Conservation (phyloP, 2,797 vertebrate genomes). For the Fratercula arctica region DNA sequence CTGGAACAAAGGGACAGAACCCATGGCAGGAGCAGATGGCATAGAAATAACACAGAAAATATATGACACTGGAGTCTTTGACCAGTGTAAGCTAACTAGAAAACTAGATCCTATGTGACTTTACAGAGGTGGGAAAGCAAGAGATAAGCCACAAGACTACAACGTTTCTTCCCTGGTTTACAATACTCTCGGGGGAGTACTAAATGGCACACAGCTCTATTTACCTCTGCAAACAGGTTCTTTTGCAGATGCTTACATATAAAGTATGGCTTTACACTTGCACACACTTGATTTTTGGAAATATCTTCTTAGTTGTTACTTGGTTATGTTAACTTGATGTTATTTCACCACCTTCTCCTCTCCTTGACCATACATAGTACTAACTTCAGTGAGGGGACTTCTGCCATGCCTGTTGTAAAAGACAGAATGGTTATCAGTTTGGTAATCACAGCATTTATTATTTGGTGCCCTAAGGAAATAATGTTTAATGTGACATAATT, state of each 20-base stretch:
- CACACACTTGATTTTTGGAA: not conserved
- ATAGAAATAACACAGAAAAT: not conserved
- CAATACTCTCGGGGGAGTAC: not conserved
- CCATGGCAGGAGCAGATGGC: not conserved
- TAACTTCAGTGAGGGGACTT: not conserved
- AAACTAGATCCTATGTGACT: fast-evolving
- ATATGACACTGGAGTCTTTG: not conserved
- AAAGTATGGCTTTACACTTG: not conserved
- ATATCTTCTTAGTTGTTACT: not conserved
- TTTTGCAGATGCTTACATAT: not conserved
- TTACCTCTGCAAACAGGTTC: not conserved
- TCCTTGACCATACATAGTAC: not conserved
- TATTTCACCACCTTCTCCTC: not conserved
- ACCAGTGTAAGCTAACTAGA: not conserved
- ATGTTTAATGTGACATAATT: not conserved
- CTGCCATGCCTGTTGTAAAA: not conserved
- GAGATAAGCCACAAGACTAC: not conserved
- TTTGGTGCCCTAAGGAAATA: not conserved
- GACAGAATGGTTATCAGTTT: not conserved
- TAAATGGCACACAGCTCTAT: fast-evolving
- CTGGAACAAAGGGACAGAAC: not conserved
- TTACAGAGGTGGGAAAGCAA: not conserved
- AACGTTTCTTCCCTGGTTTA: not conserved
- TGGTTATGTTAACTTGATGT: not conserved
- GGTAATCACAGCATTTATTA: not conserved